Conservation (phyloP, 2,888 invertebrate species). For the Conus canariensis region DNA sequence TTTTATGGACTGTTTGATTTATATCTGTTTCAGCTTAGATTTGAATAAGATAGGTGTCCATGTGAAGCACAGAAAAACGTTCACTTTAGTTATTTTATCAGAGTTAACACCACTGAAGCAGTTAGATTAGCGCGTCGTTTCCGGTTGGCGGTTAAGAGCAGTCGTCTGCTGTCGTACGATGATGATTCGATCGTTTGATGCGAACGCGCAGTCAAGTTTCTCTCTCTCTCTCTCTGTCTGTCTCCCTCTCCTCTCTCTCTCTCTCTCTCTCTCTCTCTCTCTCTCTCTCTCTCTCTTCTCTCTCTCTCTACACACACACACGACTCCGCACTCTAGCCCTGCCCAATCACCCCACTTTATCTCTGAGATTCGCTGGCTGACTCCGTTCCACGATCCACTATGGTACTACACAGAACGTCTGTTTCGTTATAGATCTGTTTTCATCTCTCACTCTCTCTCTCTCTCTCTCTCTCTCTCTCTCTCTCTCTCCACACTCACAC, state of each 20-base stretch:
- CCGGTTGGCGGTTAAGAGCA: background rate
- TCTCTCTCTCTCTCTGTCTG: no score
- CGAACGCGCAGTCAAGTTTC: no score
- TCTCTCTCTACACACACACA: conserved; percentile 8
- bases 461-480: background rate
- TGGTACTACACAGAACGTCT: no score
- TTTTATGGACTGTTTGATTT: background rate
- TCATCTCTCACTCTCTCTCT: no score
- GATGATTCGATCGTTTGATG: conserved; percentile 4
- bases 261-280: no score
- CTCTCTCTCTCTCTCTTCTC: conserved; percentile 33
- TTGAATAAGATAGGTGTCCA: background rate
- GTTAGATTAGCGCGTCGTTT: background rate
- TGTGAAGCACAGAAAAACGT: no score
- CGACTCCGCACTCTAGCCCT: no score
- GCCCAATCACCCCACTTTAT: no score
- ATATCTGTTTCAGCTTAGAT: background rate
- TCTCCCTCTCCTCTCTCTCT: no score
- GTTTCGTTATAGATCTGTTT: no score
- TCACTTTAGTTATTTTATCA: background rate
- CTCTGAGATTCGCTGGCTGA: no score
- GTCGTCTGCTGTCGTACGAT: background rate
- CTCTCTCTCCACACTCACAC: background rate
- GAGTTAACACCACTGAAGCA: background rate
- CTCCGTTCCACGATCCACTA: no score